Evolutionary conservation across 2,113 vertebrate genomes (phyloP).

Genomic region (Brachirus orientalis): DNA sequence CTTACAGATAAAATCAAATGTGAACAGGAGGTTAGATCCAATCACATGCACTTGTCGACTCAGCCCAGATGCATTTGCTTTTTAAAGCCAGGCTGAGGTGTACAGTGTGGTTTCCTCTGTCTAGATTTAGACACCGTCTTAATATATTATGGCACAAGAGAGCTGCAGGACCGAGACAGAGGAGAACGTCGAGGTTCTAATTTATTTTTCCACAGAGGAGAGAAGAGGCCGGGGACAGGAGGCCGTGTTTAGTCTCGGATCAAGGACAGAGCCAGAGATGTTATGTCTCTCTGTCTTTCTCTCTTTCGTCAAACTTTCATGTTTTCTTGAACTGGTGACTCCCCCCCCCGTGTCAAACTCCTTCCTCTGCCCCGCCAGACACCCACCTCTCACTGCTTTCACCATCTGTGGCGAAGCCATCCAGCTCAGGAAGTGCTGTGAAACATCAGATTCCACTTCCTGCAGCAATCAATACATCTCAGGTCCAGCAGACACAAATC

Average conservation of each 20-base stretch:
- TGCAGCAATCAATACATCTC: conserved; percentile 80
- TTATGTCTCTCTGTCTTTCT: conserved; percentile 48
- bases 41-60: neutral
- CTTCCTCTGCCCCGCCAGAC: conserved; percentile 8
- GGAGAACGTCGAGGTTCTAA: neutral
- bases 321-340: conserved; percentile 29
- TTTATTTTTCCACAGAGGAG: conserved; percentile 40
- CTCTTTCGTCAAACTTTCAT: conserved; percentile 29
- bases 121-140: conserved; percentile 5
- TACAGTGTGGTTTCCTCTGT: neutral
- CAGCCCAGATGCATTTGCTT: neutral
- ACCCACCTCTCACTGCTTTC: conserved; percentile 34
- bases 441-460: conserved; percentile 86
- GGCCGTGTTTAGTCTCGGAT: conserved; percentile 72
- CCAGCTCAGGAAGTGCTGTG: conserved; percentile 76
- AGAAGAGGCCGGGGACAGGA: conserved; percentile 45
- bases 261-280: conserved; percentile 65
- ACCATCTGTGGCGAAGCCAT: conserved; percentile 62
- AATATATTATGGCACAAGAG: neutral
- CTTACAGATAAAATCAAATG: conserved; percentile 3
- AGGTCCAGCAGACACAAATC: conserved; percentile 58
- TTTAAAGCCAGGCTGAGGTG: conserved; percentile 6
- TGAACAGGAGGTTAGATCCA: conserved; percentile 11
- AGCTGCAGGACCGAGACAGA: conserved; percentile 1
- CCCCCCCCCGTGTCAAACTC: conserved; percentile 19